Conservation (phyloP, 2,113 vertebrate genomes). For the Deroptyus accipitrinus region DNA sequence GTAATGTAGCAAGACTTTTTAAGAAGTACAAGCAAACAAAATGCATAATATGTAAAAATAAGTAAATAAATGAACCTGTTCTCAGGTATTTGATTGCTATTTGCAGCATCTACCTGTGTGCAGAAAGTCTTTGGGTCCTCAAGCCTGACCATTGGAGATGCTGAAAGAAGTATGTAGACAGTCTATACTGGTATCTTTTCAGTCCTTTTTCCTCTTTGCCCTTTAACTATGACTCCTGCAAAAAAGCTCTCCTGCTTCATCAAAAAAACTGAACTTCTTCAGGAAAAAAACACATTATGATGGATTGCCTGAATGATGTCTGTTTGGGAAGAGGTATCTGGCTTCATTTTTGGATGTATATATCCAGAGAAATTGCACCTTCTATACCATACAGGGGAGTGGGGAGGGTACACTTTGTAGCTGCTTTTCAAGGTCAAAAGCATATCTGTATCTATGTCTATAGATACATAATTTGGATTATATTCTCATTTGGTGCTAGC, state of each 20-base stretch:
- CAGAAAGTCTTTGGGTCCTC: background rate
- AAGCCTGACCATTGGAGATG: background rate
- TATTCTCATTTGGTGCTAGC: background rate
- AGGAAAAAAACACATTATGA: background rate
- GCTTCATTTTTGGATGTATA: background rate
- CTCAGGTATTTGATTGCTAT: background rate
- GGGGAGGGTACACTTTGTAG: background rate
- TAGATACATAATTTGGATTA: background rate
- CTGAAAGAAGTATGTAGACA: background rate
- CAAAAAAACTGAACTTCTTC: background rate
- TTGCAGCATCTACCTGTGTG: background rate
- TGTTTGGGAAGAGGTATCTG: background rate
- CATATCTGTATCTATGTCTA: background rate
- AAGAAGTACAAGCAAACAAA: background rate
- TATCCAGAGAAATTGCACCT: background rate
- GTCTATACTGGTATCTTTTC: background rate
- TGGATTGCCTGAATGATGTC: background rate
- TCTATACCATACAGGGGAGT: background rate
- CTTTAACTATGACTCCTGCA: background rate
- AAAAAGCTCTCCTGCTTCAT: background rate
- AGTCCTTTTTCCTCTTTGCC: background rate
- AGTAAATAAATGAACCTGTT: background rate
- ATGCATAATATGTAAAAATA: background rate
- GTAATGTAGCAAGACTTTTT: background rate
- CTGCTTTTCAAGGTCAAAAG: background rate